Base-by-base conservation (phyloP, 2,888 invertebrate species). In the Synanthedon vespiformis region DNA sequence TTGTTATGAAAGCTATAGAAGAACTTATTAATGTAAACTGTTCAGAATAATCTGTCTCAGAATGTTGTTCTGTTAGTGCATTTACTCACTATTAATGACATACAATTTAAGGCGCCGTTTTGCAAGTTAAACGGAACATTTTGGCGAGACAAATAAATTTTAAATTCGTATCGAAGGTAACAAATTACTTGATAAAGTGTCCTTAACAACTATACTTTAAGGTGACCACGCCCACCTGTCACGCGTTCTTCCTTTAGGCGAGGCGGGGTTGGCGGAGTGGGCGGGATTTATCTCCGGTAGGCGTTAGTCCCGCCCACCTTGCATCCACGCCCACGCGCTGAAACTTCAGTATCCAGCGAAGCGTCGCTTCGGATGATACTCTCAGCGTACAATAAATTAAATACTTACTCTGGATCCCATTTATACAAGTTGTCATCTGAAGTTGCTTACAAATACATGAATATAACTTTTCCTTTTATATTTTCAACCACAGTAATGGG, bases 131-230 rank as follows among this genome's bases (percentile, higher is more conserved):
- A 48, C 12, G 49, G 40, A 34, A 41, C 50, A 58, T 48, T 55
- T 50, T 50, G 51, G 40, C 53, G 52, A 61, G 56, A 54, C 59
- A 54, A 72, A 80, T 77, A 80, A 70, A 81, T 78, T 80, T 77
- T 70, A 77, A 74, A 80, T 76, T 74, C 73, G 68, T 65, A 77
- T 83, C 70, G 80, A 79, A 74, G 72, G 40, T 75, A 79, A 85
- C 86, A 84, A 86, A 85, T 85, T 82, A 84, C 80, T 84, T 84
- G 83, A 79, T 81, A 83, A 84, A 86, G 79, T 84, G 72, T 85
- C 77, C 81, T 82, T 81, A 82, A 78, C 82, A 73, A 74, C 72
- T 74, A 82, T 81, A 77, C 80, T 84, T 83, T 71, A 80, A 68
- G 52, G 56, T 56, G 51, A 63, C 67, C 53, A 75, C 87, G 69